Evolutionary conservation across 2,113 vertebrate genomes (phyloP).

Genomic region (Tenrec ecaudatus): DNA sequence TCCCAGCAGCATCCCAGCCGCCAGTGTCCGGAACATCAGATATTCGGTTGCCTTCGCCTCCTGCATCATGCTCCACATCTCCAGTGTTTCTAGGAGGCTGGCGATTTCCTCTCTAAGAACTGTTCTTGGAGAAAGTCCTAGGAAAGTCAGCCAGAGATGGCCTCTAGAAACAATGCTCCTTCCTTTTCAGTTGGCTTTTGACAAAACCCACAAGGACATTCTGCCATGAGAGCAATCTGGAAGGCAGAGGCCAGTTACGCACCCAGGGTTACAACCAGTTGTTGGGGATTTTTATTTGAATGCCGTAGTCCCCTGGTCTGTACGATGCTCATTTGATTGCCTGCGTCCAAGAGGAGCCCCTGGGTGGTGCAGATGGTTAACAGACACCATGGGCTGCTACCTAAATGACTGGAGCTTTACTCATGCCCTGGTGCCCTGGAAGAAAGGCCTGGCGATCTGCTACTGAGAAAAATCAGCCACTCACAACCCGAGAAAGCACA

Average conservation of each 20-base stretch:
- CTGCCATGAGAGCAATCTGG: background rate
- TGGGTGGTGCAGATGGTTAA: background rate
- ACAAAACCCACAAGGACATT: background rate
- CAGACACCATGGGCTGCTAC: background rate
- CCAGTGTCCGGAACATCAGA: constrained; percentile 65
- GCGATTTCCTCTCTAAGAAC: background rate
- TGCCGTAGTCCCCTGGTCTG: background rate
- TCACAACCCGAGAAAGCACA: background rate
- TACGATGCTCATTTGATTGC: background rate
- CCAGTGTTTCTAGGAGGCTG: background rate
- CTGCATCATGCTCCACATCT: background rate
- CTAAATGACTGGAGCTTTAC: background rate
- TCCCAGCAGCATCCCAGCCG: constrained; percentile 68
- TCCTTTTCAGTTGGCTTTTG: background rate
- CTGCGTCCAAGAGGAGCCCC: background rate
- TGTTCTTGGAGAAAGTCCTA: background rate
- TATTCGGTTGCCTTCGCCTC: constrained; percentile 40
- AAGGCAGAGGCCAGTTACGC: background rate
- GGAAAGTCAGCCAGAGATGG: background rate
- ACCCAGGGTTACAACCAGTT: background rate
- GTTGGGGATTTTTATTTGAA: background rate
- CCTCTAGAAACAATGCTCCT: background rate
- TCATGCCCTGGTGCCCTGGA: background rate
- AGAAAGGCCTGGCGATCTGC: background rate
- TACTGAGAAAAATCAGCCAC: background rate